Evolutionary conservation across 2,113 vertebrate species (phyloP).

Genomic region (Bungarus multicinctus): DNA sequence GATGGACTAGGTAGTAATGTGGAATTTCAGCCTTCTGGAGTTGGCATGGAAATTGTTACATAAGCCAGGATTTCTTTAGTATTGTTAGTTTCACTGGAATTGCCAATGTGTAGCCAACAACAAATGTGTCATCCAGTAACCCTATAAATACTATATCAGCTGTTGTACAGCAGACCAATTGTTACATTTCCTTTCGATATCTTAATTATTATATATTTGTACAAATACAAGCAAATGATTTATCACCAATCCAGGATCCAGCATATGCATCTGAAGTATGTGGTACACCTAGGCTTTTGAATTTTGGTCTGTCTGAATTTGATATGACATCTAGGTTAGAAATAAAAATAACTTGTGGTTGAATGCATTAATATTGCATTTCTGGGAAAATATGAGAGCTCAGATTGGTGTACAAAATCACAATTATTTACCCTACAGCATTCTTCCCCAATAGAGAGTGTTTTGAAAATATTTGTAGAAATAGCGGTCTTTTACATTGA

Average conservation of each 20-base stretch:
- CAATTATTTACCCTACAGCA: constrained; percentile 2
- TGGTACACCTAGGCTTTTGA: neutral
- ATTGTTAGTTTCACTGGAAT: constrained; percentile 59
- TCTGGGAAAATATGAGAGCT: neutral
- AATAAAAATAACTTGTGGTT: constrained; percentile 1
- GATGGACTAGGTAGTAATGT: constrained; percentile 80
- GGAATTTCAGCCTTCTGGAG: constrained; percentile 80
- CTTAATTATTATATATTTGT: constrained; percentile 71
- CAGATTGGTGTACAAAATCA: neutral
- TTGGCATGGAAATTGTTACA: constrained; percentile 72
- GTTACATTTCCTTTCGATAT: constrained; percentile 89
- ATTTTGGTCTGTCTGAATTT: constrained; percentile 22
- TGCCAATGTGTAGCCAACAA: constrained; percentile 72
- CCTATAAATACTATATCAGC: constrained; percentile 67
- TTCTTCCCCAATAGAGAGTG: neutral
- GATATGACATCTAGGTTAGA: constrained; percentile 12
- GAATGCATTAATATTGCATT: constrained; percentile 3
- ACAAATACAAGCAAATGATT: neutral
- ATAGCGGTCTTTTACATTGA: neutral
- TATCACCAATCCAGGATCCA: neutral
- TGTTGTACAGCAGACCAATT: constrained; percentile 66
- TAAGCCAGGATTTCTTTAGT: constrained; percentile 78
- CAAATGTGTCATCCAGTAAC: constrained; percentile 81
- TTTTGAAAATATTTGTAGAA: neutral
- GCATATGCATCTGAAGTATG: neutral